Percentiles rank a stretch among this genome's conserved stretches.
Conservation (phyloP, 2,888 invertebrate genomes). For the Lampropteryx suffumata region DNA sequence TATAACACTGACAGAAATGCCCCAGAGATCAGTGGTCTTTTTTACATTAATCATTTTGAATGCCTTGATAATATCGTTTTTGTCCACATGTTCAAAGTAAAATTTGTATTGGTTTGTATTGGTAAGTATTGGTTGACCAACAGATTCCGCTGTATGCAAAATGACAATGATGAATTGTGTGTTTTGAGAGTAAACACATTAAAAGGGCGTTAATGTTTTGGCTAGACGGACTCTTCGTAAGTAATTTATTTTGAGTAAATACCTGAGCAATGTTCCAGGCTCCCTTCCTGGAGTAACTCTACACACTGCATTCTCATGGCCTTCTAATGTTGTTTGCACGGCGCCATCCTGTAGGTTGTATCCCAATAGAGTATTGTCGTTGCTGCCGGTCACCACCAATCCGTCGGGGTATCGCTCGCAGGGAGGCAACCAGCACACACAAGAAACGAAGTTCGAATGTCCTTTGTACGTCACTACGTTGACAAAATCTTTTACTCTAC, state of each 20-base stretch:
- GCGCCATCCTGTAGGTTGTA: slow-evolving; percentile 88
- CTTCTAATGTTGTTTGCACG: slow-evolving; percentile 87
- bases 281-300: slow-evolving; percentile 69
- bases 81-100: no score
- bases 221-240: no score
- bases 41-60: no score
- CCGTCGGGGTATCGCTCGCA: slow-evolving; percentile 88
- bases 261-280: slow-evolving; percentile 73
- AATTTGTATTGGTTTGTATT: no score
- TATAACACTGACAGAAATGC: no score
- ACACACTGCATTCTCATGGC: slow-evolving; percentile 90
- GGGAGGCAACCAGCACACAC: slow-evolving; percentile 90
- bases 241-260: background rate
- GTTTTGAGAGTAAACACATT: no score
- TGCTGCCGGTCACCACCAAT: slow-evolving; percentile 93
- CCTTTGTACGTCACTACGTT: slow-evolving; percentile 88
- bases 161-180: no score
- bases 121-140: no score
- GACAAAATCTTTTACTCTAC: slow-evolving; percentile 83
- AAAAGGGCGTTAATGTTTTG: no score
- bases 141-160: no score
- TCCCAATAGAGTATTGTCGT: slow-evolving; percentile 92
- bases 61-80: no score
- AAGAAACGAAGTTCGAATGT: slow-evolving; percentile 93
- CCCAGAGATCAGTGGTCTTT: no score